Percentiles rank a stretch among this genome's conserved stretches.
phyloP scores from a whole-genome alignment of 2,797 vertebrate species.

The Fratercula arctica region DNA sequence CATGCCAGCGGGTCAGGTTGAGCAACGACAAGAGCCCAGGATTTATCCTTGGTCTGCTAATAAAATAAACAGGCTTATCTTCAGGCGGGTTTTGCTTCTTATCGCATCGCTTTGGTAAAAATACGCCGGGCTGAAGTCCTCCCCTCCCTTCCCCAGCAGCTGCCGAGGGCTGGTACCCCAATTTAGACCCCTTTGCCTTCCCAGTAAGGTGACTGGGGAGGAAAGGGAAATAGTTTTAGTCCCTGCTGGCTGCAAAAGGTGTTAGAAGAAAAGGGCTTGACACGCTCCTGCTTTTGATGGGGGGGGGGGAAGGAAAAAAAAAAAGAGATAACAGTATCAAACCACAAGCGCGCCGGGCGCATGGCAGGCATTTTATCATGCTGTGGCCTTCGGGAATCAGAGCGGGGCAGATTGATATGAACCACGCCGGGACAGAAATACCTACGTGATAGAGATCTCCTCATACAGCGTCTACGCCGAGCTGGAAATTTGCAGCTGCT shows the following conservation, averaged over 20 bases:
- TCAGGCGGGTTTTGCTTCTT: rapidly evolving
- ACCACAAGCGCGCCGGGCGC: rapidly evolving
- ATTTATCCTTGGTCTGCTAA: neutral
- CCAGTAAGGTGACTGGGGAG: neutral
- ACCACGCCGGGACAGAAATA: neutral
- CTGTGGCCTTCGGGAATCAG: neutral
- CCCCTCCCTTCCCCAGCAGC: neutral
- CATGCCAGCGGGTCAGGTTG: neutral
- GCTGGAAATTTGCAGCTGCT: neutral
- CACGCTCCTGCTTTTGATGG: neutral
- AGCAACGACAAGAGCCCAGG: neutral
- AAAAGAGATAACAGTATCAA: neutral
- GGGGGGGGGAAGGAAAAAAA: neutral
- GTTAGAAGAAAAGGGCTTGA: neutral
- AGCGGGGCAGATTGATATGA: neutral
- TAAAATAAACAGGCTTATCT: neutral
- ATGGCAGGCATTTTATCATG: neutral
- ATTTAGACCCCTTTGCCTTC: neutral
- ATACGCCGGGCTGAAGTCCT: rapidly evolving
- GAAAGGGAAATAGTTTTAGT: neutral
- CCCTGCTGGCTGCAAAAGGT: neutral
- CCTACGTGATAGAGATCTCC: neutral
- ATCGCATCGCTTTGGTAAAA: neutral
- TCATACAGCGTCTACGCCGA: neutral
- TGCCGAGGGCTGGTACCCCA: rapidly evolving